Evolutionary conservation across 2,113 vertebrate species (phyloP).

Genomic region (Ceyx melanurus): DNA sequence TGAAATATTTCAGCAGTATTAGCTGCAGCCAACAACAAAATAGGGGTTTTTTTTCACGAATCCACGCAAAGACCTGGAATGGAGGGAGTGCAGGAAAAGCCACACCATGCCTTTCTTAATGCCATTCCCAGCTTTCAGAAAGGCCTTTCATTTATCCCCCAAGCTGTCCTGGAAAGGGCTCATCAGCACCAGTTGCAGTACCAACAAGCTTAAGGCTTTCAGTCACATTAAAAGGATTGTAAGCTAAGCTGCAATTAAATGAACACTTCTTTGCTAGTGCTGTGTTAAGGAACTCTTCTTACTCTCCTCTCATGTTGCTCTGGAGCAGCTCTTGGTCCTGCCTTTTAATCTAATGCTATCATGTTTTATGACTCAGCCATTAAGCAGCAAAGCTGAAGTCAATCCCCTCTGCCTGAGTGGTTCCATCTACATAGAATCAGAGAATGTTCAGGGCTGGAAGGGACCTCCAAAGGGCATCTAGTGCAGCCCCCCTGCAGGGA

Average conservation of each 20-base stretch:
- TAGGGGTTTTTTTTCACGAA: background rate
- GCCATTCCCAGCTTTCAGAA: background rate
- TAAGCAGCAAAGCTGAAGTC: background rate
- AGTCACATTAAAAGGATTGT: background rate
- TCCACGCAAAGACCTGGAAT: background rate
- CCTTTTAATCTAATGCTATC: background rate
- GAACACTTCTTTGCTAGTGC: background rate
- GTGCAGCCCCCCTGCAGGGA: too few relatives aligned
- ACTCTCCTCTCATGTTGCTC: background rate
- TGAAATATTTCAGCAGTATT: background rate
- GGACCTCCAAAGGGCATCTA: too few relatives aligned
- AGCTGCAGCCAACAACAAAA: slow-evolving; percentile 1
- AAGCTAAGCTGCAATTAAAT: slow-evolving; percentile 28
- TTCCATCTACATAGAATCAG: background rate
- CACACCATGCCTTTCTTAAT: background rate
- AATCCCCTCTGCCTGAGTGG: background rate
- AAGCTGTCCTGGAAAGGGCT: background rate
- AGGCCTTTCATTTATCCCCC: background rate
- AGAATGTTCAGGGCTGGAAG: too few relatives aligned
- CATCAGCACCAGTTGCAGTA: background rate
- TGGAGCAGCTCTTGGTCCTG: background rate
- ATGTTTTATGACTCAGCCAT: background rate
- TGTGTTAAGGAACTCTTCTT: background rate
- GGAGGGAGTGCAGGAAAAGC: background rate
- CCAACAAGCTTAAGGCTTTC: background rate